Evolutionary conservation across 1,140 invertebrate species (phyloP), one percentile per base, ranked within the genome.

Genomic region (Magallana ariakensis): DNA sequence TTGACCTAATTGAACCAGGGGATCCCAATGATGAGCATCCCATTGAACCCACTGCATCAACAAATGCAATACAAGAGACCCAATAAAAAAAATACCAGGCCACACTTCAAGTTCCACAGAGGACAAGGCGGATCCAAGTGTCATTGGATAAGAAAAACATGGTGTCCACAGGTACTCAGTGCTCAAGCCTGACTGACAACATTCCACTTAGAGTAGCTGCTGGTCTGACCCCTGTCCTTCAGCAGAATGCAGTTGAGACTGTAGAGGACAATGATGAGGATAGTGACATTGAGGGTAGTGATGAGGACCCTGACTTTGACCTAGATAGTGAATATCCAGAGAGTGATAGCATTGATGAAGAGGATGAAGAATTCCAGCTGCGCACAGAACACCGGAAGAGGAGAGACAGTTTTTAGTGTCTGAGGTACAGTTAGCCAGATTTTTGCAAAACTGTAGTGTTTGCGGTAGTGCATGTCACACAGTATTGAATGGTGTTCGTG

Each of bases 151-250:
- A 15, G 16, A n/a, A 3, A 62, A 9, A n/a, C 4, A 70, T 22
- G 4, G 3, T 5, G 16, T 70, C 22, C 3, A 70, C 5, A 9
- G 62, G 62, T 26, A 8, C 11, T 70, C 62, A 70, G 62, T 22
- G 62, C 26, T 70, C 62, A 22, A 70, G 22, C 19, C 22, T 66
- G 62, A 5, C 13, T 22, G 62, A 66, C 9, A 9, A 19, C n/a
- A 19, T 66, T 66, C n/a, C 62, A 22, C 62, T 66, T 66, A 1
- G 62, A 19, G 62, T 66, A n/a, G 62, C n/a, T 66, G 62, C 62
- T 66, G 62, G 62, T 9, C n/a, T 66, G 13, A n/a, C 62, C 15
- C 4, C n/a, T 19, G n/a, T 19, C n/a, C n/a, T n/a, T 9, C 62
- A 66, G 22, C 62, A 19, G 62, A 19, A 19, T 66, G 13, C 62